A percentile compares a stretch with the other conserved stretches of the same genome.
Conservation (phyloP, 2,888 invertebrate genomes). For the Torymus tubicola region DNA sequence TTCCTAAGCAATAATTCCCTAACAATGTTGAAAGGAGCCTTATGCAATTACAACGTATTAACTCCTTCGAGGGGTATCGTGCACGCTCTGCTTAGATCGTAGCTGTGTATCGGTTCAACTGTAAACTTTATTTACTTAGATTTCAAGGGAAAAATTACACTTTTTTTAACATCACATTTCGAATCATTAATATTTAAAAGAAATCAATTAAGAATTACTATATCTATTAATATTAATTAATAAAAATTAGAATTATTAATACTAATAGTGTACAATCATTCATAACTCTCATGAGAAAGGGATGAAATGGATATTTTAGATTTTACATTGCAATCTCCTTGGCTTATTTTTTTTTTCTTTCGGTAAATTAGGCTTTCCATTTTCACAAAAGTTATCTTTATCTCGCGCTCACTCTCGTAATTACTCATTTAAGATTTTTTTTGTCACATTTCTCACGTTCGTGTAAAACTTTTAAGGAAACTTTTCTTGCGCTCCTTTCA, state of each 20-base stretch:
- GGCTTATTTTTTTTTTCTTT: conserved; percentile 61
- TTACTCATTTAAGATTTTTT: conserved; percentile 51
- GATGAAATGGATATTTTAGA: conserved; percentile 60
- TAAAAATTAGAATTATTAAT: conserved; percentile 75
- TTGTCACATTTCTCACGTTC: conserved; percentile 44
- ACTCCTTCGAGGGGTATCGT: conserved; percentile 53
- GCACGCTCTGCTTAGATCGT: conserved; percentile 52
- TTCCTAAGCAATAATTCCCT: conserved; percentile 74
- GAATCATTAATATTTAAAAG: conserved; percentile 75
- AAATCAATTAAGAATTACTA: conserved; percentile 72
- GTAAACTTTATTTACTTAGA: conserved; percentile 72
- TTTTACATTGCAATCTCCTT: conserved; percentile 65
- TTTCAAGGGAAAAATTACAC: conserved; percentile 71
- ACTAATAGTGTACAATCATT: conserved; percentile 76
- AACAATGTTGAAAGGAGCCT: conserved; percentile 72
- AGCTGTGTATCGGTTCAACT: conserved; percentile 68
- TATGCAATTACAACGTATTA: conserved; percentile 60
- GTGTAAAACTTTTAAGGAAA: conserved; percentile 59
- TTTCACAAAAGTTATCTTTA: conserved; percentile 58
- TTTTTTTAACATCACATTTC: conserved; percentile 74
- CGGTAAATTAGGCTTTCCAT: conserved; percentile 68
- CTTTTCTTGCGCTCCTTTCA: conserved; percentile 54
- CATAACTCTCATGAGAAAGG: conserved; percentile 68
- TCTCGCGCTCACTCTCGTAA: conserved; percentile 49
- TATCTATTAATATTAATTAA: conserved; percentile 71